Base-by-base conservation (phyloP, 2,797 vertebrate species). In the Eulemur rubriventer region DNA sequence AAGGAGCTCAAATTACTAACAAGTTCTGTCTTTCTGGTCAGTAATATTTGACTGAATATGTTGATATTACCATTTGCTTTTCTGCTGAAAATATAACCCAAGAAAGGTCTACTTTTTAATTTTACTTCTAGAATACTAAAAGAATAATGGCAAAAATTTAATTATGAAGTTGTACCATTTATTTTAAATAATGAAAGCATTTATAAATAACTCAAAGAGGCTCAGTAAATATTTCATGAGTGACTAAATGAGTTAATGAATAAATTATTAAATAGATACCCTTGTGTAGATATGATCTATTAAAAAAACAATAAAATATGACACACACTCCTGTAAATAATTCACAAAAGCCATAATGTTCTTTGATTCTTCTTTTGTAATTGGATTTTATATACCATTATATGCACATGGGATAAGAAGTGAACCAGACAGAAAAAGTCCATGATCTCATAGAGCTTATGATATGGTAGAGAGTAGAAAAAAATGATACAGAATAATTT, bases 141-240 rank as follows among this genome's bases (percentile, higher is more conserved):
- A 83, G 2, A 30, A 33, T 26, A 35, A 38, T 26, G 52, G 26
- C 52, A 82, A 30, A 86, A 1, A 89, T 52, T 80, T 70, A 4
- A 76, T 80, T 88, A 84, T 57, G 41, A 80, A 91, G 20, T 79
- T 91, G 6, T 61, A 75, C 7, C 18, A 26, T 80, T 26, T 83
- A 87, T 89, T 96, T 87, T 43, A 94, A 83, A 82, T 82, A 78
- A n/a, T 69, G 13, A 28, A 61, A 83, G 13, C 16, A n/a, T 65
- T 30, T 30, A 4, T 75, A 73, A 82, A 85, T 55, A 85, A 35
- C 46, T 59, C 33, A 73, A 35, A 61, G 24, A 11, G 3, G 6
- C 52, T 92, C 11, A 75, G 20, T 43, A 82, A 82, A 24, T 72
- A 17, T 75, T 2, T 70, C 73, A 24, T 72, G 18, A 92, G n/a